Conservation (phyloP, 2,113 vertebrate genomes). For the Ceuthmochares aereus region DNA sequence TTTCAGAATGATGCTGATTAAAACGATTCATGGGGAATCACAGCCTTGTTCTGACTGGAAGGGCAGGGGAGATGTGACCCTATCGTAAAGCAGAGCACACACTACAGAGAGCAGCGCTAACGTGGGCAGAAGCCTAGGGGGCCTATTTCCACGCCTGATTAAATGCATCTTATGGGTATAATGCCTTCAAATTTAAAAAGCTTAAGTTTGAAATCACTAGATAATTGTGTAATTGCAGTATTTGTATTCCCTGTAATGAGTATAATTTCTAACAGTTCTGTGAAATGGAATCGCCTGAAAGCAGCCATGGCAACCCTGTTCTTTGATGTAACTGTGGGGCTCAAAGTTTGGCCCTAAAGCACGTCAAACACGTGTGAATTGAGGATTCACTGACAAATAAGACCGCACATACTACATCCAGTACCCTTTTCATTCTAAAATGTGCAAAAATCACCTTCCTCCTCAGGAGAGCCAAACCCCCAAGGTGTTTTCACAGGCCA, state of each 20-base stretch:
- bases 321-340: no score
- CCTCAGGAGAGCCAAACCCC: background rate
- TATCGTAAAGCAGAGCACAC: background rate
- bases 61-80: background rate
- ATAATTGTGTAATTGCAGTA: background rate
- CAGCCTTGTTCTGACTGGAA: background rate
- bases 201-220: background rate
- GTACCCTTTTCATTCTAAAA: background rate
- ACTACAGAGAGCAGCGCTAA: rapidly evolving
- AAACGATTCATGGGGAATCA: background rate
- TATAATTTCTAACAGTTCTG: no score
- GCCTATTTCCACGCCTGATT: background rate
- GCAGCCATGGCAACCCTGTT: no score
- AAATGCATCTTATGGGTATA: background rate
- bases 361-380: background rate
- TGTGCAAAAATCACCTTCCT: background rate
- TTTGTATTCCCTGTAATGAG: background rate
- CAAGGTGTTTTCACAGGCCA: background rate
- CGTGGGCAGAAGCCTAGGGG: background rate
- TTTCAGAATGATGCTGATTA: background rate
- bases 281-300: no score
- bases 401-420: background rate
- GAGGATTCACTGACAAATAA: background rate
- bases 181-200: background rate
- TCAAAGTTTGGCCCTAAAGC: no score